Conservation (phyloP, 2,888 invertebrate species). For the Eristalis tenax region DNA sequence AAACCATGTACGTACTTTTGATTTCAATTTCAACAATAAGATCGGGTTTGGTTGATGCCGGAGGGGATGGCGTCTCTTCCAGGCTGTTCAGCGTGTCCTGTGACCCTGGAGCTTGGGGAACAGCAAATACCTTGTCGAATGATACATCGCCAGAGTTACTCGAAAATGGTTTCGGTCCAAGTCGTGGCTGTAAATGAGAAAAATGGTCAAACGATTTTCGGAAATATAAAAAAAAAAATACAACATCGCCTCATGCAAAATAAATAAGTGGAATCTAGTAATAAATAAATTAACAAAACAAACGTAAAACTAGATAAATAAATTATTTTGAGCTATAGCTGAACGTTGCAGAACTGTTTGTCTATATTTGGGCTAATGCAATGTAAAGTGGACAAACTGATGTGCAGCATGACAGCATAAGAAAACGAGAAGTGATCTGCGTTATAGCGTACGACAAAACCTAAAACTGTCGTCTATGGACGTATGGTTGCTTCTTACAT, state of each 20-base stretch:
- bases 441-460: too few relatives aligned
- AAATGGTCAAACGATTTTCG: conserved; percentile 20
- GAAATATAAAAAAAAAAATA: not conserved
- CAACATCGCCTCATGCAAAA: conserved; percentile 25
- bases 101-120: conserved; percentile 87
- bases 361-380: too few relatives aligned
- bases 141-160: conserved; percentile 89
- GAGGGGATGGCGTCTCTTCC: conserved; percentile 52
- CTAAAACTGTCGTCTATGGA: too few relatives aligned
- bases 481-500: too few relatives aligned
- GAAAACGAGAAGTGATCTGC: not conserved
- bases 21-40: conserved; percentile 82
- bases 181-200: conserved; percentile 85
- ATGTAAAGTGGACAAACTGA: too few relatives aligned
- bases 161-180: conserved; percentile 93
- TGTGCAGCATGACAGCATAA: not conserved
- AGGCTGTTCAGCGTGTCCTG: conserved; percentile 74
- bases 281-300: not conserved
- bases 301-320: too few relatives aligned
- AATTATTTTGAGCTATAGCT: not conserved
- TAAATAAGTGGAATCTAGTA: not conserved
- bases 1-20: conserved; percentile 80
- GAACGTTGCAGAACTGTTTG: too few relatives aligned
- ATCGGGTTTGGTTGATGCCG: conserved; percentile 76
- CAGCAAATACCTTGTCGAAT: conserved; percentile 91